Base-by-base conservation (phyloP, 2,113 vertebrate species). In the Ochotona princeps region DNA sequence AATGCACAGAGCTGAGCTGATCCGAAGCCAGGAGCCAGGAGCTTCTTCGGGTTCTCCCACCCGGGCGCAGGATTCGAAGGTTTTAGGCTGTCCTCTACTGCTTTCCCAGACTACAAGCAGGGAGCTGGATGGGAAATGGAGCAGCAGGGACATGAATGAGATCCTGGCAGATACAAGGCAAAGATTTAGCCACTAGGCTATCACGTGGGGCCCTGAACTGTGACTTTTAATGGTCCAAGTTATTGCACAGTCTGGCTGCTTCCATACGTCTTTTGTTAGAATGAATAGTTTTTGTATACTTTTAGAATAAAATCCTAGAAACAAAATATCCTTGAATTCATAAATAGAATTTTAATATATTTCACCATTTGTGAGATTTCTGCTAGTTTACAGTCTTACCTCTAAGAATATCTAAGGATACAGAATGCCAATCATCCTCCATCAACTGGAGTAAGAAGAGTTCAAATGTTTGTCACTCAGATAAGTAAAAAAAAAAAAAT, bases 231-330 rank as follows among this genome's bases (percentile, higher is more conserved):
- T 11, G 44, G 72, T 32, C 44, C 44, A 23, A 10, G 66, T 8
- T 35, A 54, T 23, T 76, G 74, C 1, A 28, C 28, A 60, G 6
- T 35, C 23, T 11, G 8, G 23, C 5, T 38, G 4, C 66, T 90
- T 78, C 44, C 49, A 35, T 63, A 84, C 79, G 85, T 94, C 57
- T 87, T 1, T 92, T 82, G 83, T 70, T 80, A 63, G 28, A 73
- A 85, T 78, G 18, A 87, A 87, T 47, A 90, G 47, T 30, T 13
- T 92, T 57, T 73, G 14, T 79, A 79, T 20, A 54, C n/a, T 90
- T 94, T 85, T 21, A 49, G 54, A 85, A 83, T n/a, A 83, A 90
- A 79, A 79, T 93, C 51, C 69, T 90, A 38, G 18, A 88, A 92
- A 83, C 26, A 38, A 44, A 94, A 79, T 83, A 7, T 26, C 49